Percentiles rank a stretch among this genome's conserved stretches.
These are phyloP conservation scores for Pararge aegeria DNA, from an alignment of 1,140 invertebrate species.

Conservation along the genomic window DNA sequence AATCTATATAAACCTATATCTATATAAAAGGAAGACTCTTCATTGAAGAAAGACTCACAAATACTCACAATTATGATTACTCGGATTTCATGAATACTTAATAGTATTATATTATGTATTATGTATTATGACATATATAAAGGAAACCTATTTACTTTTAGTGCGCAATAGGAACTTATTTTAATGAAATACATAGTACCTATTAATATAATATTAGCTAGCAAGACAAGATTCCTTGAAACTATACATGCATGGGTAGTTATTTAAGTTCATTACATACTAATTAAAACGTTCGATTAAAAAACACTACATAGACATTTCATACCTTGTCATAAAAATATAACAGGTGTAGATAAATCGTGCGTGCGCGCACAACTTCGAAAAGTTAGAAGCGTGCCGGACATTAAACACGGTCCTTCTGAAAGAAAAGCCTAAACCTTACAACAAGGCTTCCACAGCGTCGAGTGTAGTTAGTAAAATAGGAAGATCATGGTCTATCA, in stretches of 20 bases:
- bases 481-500: too few species aligned
- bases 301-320: constrained; percentile 22
- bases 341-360: constrained; percentile 48
- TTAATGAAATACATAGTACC: neutral
- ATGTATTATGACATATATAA: neutral
- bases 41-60: too few species aligned
- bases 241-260: neutral
- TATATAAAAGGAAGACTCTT: too few species aligned
- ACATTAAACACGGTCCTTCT: too few species aligned
- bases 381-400: too few species aligned
- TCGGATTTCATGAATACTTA: too few species aligned
- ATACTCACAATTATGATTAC: too few species aligned
- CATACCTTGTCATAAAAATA: constrained; percentile 31
- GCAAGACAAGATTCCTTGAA: constrained; percentile 6
- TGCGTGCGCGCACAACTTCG: constrained; percentile 49
- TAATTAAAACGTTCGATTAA: constrained; percentile 19
- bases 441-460: too few species aligned
- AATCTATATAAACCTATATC: too few species aligned
- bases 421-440: too few species aligned
- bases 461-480: too few species aligned
- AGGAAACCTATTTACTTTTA: constrained; percentile 5
- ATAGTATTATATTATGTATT: too few species aligned
- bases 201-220: neutral
- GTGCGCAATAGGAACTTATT: neutral
- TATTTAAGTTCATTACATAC: constrained; percentile 23